Base-by-base conservation (phyloP, 2,888 invertebrate genomes). In the Cerastis leucographa region DNA sequence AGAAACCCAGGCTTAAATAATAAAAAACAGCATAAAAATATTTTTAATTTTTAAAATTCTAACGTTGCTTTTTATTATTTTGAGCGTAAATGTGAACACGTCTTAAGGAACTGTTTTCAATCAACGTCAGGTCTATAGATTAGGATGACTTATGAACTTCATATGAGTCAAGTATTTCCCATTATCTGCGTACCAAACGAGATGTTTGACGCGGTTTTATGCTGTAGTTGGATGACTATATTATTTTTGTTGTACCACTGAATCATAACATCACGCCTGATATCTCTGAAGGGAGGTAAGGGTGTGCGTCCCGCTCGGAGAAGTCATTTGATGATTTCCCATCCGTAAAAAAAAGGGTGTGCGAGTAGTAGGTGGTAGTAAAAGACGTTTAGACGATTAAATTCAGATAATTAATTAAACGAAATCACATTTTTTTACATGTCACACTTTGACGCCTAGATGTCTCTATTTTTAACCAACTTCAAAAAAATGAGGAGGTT, bases 121-220 rank as follows among this genome's bases (percentile, higher is more conserved):
- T 87, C 87, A 87, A 81, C 81, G 87, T 83, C 88, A 88, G 69
- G 79, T 68, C 65, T 70, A 80, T 71, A 87, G 85, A 86, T 86
- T 86, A 87, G 76, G 71, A 71, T 87, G 87, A 85, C 81, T 86
- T 86, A 87, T 80, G 86, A 87, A 86, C 86, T 85, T 51, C 56
- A 64, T 81, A 25, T 78, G 76, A 82, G 79, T 85, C 79, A 87
- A 86, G 68, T 78, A 78, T 87, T 86, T 81, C 71, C 76, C 40
- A 87, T 79, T 85, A 85, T 78, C 56, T 56, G 85, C 44, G 81
- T 29, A n/a, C 78, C 78, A 54, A 73, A 76, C 85, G 72, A 73
- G 69, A 76, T 85, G 78, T 73, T 64, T 76, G 66, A 64, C 71
- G 62, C 72, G 19, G 65, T 70, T 69, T 61, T 65, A 61, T 81